A percentile compares a stretch with the other conserved stretches of the same genome.
phyloP scores from a whole-genome alignment of 2,888 invertebrate genomes.

The Epirrhoe tristata region DNA sequence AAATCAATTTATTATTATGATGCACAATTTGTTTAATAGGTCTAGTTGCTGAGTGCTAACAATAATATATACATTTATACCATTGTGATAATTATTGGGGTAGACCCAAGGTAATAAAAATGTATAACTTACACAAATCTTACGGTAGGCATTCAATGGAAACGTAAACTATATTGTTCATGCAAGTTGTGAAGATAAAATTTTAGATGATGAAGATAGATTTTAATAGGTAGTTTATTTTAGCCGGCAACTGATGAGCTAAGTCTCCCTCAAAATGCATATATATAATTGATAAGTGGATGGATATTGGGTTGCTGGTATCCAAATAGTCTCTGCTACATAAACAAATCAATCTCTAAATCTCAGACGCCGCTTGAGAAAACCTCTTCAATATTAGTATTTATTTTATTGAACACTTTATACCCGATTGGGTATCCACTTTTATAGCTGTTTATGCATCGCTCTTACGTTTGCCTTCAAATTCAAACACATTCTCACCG shows the following conservation, averaged over 20 bases:
- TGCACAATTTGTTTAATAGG: conserved; percentile 2
- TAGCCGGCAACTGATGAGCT: neutral
- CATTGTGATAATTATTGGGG: too few relatives aligned
- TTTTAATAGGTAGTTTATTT: neutral
- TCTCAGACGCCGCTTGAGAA: conserved; percentile 16
- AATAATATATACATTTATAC: too few relatives aligned
- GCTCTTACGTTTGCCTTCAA: conserved; percentile 55
- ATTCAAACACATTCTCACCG: conserved; percentile 60
- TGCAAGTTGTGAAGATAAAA: too few relatives aligned
- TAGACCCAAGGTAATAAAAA: too few relatives aligned
- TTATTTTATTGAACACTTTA: conserved; percentile 40
- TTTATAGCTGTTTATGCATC: conserved; percentile 54
- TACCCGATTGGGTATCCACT: conserved; percentile 38
- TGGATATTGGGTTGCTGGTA: neutral
- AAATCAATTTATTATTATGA: conserved; percentile 24
- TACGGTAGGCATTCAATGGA: too few relatives aligned
- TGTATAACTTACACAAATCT: too few relatives aligned
- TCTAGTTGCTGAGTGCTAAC: neutral
- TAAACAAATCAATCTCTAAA: conserved; percentile 26
- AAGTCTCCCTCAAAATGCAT: neutral
- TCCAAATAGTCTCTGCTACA: neutral
- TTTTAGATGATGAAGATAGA: too few relatives aligned
- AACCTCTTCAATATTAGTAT: conserved; percentile 36
- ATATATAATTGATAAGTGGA: conserved; percentile 6
- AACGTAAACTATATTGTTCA: too few relatives aligned